Evolutionary conservation across 2,797 vertebrate genomes (phyloP).

Genomic region (Synanceia verrucosa): DNA sequence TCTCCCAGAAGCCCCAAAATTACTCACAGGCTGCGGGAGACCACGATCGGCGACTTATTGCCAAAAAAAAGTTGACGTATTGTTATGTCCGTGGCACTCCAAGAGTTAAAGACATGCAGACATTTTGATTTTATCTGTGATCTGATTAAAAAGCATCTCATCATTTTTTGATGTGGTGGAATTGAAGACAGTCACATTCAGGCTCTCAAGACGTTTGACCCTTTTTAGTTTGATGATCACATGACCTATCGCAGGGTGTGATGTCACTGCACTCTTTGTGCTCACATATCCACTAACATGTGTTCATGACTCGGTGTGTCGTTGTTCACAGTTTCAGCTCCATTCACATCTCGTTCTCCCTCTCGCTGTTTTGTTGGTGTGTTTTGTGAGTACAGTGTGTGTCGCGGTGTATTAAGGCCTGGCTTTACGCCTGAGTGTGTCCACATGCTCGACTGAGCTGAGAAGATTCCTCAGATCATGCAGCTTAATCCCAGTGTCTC

Average conservation of each 20-base stretch:
- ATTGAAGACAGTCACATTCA: neutral
- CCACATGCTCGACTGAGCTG: constrained; percentile 24
- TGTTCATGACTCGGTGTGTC: neutral
- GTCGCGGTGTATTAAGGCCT: neutral
- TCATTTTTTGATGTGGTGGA: no score
- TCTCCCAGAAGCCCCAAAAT: no score
- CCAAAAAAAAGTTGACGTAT: no score
- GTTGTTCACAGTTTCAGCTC: neutral
- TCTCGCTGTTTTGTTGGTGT: neutral
- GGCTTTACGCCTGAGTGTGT: constrained; percentile 28
- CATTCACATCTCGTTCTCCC: neutral
- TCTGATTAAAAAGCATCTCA: no score
- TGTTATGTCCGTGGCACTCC: no score
- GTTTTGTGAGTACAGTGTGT: neutral
- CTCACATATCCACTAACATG: neutral
- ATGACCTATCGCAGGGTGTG: neutral
- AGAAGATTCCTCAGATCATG: constrained; percentile 41
- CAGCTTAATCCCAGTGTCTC: constrained; percentile 26
- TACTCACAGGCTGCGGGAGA: no score
- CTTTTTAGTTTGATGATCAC: neutral
- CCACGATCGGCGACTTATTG: no score
- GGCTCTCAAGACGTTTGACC: neutral
- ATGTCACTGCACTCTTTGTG: neutral
- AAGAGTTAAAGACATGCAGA: no score
- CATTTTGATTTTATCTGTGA: no score